These are phyloP conservation scores for Arctopsyche grandis DNA, from an alignment of 1,140 invertebrate genomes.

Conservation along the genomic window DNA sequence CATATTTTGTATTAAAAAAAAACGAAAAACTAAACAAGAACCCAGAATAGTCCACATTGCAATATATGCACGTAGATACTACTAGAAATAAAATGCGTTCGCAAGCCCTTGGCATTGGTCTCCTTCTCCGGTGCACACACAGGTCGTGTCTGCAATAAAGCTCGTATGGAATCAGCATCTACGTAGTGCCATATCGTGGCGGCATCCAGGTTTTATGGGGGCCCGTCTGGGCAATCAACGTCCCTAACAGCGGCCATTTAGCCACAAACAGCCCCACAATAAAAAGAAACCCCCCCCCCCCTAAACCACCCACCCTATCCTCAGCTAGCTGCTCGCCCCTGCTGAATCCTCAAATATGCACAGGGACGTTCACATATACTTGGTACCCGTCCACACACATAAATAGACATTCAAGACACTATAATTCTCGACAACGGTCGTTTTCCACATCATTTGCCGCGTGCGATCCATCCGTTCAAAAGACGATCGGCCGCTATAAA, in stretches of 20 bases:
- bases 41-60: too few relatives aligned
- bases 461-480: neutral
- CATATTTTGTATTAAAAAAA: too few relatives aligned
- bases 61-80: too few relatives aligned
- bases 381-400: too few relatives aligned
- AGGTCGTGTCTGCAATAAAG: slow-evolving; percentile 21
- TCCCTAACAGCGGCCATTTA: slow-evolving; percentile 43
- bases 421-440: neutral
- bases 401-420: slow-evolving; percentile 1
- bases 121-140: neutral
- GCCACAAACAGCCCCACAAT: slow-evolving; percentile 37
- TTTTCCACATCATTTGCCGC: neutral
- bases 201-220: slow-evolving; percentile 46
- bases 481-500: neutral
- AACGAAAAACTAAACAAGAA: too few relatives aligned
- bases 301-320: neutral
- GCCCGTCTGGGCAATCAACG: slow-evolving; percentile 48
- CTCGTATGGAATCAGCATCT: slow-evolving; percentile 44
- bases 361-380: slow-evolving; percentile 1
- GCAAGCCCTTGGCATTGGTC: neutral
- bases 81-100: neutral
- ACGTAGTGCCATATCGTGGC: slow-evolving; percentile 19
- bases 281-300: too few relatives aligned
- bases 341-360: slow-evolving; percentile 38
- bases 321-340: neutral